Evolutionary conservation across 1,140 invertebrate genomes (phyloP).

Genomic region (Colletes latitarsis): DNA sequence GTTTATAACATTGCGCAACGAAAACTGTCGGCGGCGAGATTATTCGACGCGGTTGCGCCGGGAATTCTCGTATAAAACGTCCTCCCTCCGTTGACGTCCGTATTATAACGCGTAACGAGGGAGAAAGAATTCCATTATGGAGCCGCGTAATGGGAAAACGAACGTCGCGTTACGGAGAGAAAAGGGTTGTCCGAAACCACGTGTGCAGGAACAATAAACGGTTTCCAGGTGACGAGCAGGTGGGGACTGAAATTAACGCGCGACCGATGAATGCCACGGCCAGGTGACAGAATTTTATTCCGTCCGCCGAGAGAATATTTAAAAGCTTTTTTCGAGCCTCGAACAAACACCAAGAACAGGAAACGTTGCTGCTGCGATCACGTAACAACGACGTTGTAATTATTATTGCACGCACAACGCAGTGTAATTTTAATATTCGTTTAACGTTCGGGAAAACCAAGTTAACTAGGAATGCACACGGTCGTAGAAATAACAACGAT

Average conservation of each 20-base stretch:
- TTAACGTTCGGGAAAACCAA: no score
- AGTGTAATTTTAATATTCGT: no score
- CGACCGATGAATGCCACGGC: neutral
- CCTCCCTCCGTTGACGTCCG: neutral
- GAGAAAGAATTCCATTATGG: conserved; percentile 3
- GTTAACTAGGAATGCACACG: no score
- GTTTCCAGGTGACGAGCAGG: conserved; percentile 32
- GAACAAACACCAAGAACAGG: neutral
- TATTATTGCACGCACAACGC: no score
- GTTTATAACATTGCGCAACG: conserved; percentile 5
- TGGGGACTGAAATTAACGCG: conserved; percentile 27
- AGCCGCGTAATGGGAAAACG: neutral
- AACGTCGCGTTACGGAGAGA: neutral
- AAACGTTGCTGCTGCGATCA: no score
- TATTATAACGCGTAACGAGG: neutral
- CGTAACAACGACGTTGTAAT: neutral
- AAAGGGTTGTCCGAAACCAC: neutral
- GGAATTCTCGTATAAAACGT: conserved; percentile 20
- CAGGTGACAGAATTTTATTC: conserved; percentile 22
- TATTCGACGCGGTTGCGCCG: conserved; percentile 12
- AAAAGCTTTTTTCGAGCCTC: neutral
- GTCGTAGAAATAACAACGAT: no score
- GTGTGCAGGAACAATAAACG: conserved; percentile 2
- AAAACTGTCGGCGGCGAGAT: conserved; percentile 13
- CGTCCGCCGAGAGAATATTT: neutral